These are phyloP conservation scores for Callithrix jacchus DNA, from an alignment of 2,113 vertebrate genomes.

Conservation along the genomic window DNA sequence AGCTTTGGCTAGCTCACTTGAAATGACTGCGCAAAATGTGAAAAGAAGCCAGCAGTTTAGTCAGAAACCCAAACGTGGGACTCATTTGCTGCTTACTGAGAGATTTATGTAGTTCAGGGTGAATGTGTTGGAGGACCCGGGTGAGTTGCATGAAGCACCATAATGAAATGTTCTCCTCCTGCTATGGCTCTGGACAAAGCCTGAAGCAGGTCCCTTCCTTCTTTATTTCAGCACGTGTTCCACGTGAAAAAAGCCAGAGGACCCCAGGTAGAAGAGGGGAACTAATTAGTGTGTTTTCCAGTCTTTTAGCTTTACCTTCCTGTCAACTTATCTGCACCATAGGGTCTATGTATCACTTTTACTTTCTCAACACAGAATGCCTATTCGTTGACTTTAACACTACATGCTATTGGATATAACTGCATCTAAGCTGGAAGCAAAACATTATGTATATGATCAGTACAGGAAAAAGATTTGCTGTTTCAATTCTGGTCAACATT, in stretches of 20 bases:
- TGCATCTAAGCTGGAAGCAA: not conserved
- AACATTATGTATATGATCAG: rapidly evolving
- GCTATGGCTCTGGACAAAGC: not conserved
- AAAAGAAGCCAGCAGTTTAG: conserved; percentile 59
- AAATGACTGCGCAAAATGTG: conserved; percentile 46
- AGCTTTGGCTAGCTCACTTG: conserved; percentile 48
- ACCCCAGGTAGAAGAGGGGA: not conserved
- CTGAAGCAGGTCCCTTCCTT: not conserved
- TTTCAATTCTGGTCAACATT: not conserved
- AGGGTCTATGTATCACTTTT: not conserved
- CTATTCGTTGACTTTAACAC: not conserved
- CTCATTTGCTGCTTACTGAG: conserved; percentile 34
- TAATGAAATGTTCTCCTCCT: not conserved
- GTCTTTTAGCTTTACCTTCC: not conserved
- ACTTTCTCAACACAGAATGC: not conserved
- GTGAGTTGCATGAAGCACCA: not conserved
- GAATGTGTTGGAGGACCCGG: not conserved
- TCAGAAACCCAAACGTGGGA: conserved; percentile 47
- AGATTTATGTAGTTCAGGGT: conserved; percentile 34
- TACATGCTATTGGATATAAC: not conserved
- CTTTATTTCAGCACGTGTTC: not conserved
- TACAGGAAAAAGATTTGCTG: not conserved
- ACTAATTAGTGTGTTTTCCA: not conserved
- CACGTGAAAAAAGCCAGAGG: not conserved
- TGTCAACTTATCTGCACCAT: not conserved